These are phyloP conservation scores for Drosophila cardini DNA, from an alignment of 1,140 invertebrate genomes.

Conservation along the genomic window DNA sequence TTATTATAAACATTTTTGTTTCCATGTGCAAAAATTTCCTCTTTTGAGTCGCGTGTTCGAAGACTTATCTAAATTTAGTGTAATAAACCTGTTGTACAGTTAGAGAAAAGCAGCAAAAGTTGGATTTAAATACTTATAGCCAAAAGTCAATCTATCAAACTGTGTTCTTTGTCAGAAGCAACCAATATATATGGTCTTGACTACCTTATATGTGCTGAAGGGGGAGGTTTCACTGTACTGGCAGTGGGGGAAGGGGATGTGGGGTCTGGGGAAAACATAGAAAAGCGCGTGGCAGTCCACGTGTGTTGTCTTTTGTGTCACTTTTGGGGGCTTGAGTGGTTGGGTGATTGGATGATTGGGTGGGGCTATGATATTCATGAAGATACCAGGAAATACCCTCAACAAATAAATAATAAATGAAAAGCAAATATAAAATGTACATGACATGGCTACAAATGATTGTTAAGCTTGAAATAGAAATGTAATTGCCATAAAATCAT, in stretches of 20 bases:
- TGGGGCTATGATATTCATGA: conserved; percentile 23
- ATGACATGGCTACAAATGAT: conserved; percentile 15
- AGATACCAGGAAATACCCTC: conserved; percentile 24
- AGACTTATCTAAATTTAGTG: too few relatives aligned
- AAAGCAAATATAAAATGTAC: conserved; percentile 32
- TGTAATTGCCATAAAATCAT: conserved; percentile 6
- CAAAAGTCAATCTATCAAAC: background rate
- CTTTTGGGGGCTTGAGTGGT: background rate
- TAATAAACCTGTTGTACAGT: too few relatives aligned
- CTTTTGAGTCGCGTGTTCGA: too few relatives aligned
- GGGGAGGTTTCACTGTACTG: background rate
- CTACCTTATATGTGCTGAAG: background rate
- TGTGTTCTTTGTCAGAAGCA: background rate
- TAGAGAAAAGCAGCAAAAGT: too few relatives aligned
- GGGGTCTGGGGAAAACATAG: background rate
- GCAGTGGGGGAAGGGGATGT: background rate
- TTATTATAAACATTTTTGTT: background rate
- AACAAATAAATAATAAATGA: conserved; percentile 53
- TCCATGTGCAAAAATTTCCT: too few relatives aligned
- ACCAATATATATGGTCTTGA: background rate
- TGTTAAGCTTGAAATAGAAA: conserved; percentile 10
- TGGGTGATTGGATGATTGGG: background rate
- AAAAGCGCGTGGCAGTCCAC: conserved; percentile 58
- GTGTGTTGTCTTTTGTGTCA: conserved; percentile 53
- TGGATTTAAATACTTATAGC: too few relatives aligned